Base-by-base conservation (phyloP, 2,113 vertebrate genomes). In the Siniperca knerii region DNA sequence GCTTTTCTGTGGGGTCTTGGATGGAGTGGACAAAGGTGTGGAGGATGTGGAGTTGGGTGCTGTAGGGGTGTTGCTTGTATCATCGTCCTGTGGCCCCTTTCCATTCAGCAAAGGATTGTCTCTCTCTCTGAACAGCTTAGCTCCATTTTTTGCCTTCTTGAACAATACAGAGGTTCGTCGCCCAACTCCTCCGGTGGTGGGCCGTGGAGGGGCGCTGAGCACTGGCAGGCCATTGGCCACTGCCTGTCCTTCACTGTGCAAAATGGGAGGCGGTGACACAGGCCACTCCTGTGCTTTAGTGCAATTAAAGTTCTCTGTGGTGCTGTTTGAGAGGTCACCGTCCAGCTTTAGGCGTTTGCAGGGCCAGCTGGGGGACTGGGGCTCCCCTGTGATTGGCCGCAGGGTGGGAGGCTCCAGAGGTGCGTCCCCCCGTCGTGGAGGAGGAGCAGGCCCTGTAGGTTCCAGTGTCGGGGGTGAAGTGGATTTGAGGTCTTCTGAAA, bases 91-190 rank as follows among this genome's bases (percentile, higher is more conserved):
- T 48, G 62, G 95, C 75, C 94, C 96, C 80, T 96, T 97, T 40
- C 97, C 96, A 0, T 97, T 97, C 88, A 96, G 94, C 89, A 97
- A 71, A 18, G 94, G 76, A 85, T 91, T 92, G 55, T 98, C 98
- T 86, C 95, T 93, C 66, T 96, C 96, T 73, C 95, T 95, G 76
- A 96, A 97, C 46, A 97, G 91, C 91, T 99, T 97, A 20, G 96
- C 94, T 64, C 97, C 97, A 0, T 99, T 99, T 93, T 97, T 98
- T 33, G 97, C 97, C 91, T 99, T 99, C 93, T 95, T 98, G 89
- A 99, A 98, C 29, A 98, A 96, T 52, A 99, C 95, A 4, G 98
- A 97, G 0, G 98, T 98, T 62, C 98, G 94, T 65, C 97, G 95
- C 42, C 98, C 98, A 61, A 98, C 97, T 0, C 96, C 96, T 3